Evolutionary conservation across 2,797 vertebrate genomes (phyloP).

Genomic region (Siniperca obscura): DNA sequence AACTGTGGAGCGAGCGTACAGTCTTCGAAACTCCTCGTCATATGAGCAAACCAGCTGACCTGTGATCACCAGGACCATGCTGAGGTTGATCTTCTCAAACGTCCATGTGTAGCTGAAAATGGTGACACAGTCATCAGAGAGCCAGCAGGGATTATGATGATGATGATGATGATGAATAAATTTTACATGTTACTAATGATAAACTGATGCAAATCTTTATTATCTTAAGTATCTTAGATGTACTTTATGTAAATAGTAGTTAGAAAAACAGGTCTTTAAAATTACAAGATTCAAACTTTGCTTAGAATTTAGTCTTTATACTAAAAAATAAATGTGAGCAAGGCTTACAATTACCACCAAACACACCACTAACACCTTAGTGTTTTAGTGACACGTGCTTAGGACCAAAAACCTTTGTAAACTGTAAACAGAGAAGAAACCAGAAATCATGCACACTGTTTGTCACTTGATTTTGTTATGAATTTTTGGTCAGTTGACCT

Average conservation of each 20-base stretch:
- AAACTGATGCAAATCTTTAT: not conserved
- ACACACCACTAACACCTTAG: not conserved
- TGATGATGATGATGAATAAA: not conserved
- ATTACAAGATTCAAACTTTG: not conserved
- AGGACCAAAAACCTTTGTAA: not conserved
- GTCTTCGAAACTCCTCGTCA: constrained; percentile 93
- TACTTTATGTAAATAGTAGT: not conserved
- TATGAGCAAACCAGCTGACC: constrained; percentile 92
- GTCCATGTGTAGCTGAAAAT: constrained; percentile 91
- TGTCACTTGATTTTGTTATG: not conserved
- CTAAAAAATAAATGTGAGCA: not conserved
- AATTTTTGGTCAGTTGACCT: not conserved
- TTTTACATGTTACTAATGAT: not conserved
- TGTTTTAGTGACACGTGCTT: not conserved
- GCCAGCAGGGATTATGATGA: not conserved
- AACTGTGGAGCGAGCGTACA: constrained; percentile 89
- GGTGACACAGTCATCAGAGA: not conserved
- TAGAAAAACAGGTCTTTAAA: not conserved
- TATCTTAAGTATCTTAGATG: not conserved
- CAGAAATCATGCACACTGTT: not conserved
- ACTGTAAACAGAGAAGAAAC: not conserved
- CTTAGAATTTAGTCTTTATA: not conserved
- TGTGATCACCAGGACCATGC: constrained; percentile 94
- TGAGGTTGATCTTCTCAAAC: constrained; percentile 94
- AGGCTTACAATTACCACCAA: not conserved